Evolutionary conservation across 2,113 vertebrate species (phyloP).

Genomic region (Ochotona princeps): DNA sequence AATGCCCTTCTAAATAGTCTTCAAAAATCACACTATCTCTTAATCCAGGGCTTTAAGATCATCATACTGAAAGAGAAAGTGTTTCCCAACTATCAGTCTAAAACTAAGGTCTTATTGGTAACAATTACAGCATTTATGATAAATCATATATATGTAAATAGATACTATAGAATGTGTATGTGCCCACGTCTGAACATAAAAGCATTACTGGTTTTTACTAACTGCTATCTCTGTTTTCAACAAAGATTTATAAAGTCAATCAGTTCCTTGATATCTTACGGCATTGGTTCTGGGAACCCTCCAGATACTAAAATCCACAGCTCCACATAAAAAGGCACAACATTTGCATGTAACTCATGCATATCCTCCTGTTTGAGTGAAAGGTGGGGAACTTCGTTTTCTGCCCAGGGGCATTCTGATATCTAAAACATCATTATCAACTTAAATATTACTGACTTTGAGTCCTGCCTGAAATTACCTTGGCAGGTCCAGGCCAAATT

Average conservation of each 20-base stretch:
- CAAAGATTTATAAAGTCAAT: not conserved
- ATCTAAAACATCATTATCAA: no score
- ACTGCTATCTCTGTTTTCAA: not conserved
- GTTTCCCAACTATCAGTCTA: conserved; percentile 32
- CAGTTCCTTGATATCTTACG: not conserved
- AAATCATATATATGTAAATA: not conserved
- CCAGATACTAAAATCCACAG: no score
- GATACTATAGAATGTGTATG: not conserved
- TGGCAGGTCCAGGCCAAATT: no score
- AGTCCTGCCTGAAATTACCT: no score
- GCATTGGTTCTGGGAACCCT: no score
- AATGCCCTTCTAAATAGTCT: not conserved
- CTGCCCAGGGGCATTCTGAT: no score
- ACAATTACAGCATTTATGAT: not conserved
- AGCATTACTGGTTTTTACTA: not conserved
- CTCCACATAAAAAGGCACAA: no score
- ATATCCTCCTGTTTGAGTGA: no score
- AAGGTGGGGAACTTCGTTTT: no score
- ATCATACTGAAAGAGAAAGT: not conserved
- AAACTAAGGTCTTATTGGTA: not conserved
- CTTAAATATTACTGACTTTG: no score
- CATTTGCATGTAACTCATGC: no score
- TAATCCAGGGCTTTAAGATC: conserved; percentile 21
- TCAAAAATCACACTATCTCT: conserved; percentile 6
- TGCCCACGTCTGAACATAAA: not conserved